Evolutionary conservation across 2,797 vertebrate species (phyloP), one percentile per base, ranked within the genome.

Genomic region (Schizopygopsis malacanthus): DNA sequence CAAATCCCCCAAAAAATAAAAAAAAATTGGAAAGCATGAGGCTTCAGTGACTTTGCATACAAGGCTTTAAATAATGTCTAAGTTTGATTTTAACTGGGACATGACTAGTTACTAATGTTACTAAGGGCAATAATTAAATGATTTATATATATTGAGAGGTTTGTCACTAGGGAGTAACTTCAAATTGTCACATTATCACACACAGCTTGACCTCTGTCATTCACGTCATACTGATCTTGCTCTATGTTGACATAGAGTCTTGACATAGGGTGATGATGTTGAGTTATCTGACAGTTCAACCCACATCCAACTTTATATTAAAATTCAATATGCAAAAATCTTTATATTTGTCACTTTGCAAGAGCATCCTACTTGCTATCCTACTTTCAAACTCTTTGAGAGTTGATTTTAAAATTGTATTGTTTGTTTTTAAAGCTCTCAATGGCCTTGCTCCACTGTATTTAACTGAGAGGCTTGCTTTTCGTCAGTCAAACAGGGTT

Each of bases 281-380:
- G 10, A 67, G 13, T 54, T 84, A 54, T 83, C 81, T 45, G 50
- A 56, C 63, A 18, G 13, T 9, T 81, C 28, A 28, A 79, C 41
- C 59, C n/a, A 39, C 7, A 37, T 65, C 2, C 41, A 65, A 15
- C 43, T 65, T 80, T 15, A 4, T 47, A 65, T 83, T 76, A 28
- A 18, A 12, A 25, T 39, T 2, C 3, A 6, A 25, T 41, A 50
- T 65, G 12, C 67, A 82, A 37, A 63, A 20, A 11, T 12, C 0
- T 28, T 39, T 52, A 10, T 52, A 41, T 45, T 12, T 18, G 10
- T 63, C 39, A 2, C 25, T 33, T 59, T 50, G 67, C n/a, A 84
- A 4, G n/a, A 52, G 18, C 52, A 69, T 76, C 25, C 77, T 28
- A 33, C 78, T 73, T 65, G 1, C 56, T 50, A 43, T 43, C 2